phyloP scores from a whole-genome alignment of 2,888 invertebrate species.

The Sinhomidia bicolor region DNA sequence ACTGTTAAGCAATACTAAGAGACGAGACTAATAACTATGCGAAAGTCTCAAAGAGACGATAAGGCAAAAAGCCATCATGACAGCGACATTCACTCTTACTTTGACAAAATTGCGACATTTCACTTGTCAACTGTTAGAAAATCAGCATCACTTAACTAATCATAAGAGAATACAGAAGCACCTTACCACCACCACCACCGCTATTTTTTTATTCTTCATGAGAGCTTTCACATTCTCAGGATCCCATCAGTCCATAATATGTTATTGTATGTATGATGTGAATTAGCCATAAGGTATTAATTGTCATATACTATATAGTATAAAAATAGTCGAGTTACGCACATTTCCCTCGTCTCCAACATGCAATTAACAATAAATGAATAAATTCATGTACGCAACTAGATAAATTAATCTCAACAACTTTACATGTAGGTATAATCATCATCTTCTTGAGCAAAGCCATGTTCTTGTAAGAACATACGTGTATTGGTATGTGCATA shows the following conservation, averaged over 20 bases:
- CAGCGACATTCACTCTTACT: slow-evolving; percentile 31
- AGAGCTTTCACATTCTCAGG: slow-evolving; percentile 70
- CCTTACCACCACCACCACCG: not conserved
- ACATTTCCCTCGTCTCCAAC: slow-evolving; percentile 3
- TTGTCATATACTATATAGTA: not conserved
- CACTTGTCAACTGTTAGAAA: slow-evolving; percentile 35
- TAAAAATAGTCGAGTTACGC: slow-evolving; percentile 1
- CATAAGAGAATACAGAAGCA: not conserved
- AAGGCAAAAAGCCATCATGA: not conserved
- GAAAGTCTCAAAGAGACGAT: slow-evolving; percentile 5
- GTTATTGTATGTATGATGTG: slow-evolving; percentile 13
- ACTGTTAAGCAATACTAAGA: not conserved
- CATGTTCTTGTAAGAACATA: too few relatives aligned
- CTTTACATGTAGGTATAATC: not conserved
- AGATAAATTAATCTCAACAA: too few relatives aligned
- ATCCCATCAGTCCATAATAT: slow-evolving; percentile 48
- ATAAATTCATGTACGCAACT: not conserved
- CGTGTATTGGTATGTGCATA: not conserved
- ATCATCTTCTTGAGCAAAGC: too few relatives aligned
- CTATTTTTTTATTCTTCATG: slow-evolving; percentile 26
- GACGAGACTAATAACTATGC: not conserved
- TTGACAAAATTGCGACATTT: slow-evolving; percentile 41
- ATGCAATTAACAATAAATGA: slow-evolving; percentile 8
- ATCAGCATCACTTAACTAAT: slow-evolving; percentile 26
- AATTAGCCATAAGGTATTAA: slow-evolving; percentile 41